A percentile compares a stretch with the other conserved stretches of the same genome.
Evolutionary conservation across 2,797 vertebrate genomes (phyloP).

Genomic region (Thripadectes ignobilis): DNA sequence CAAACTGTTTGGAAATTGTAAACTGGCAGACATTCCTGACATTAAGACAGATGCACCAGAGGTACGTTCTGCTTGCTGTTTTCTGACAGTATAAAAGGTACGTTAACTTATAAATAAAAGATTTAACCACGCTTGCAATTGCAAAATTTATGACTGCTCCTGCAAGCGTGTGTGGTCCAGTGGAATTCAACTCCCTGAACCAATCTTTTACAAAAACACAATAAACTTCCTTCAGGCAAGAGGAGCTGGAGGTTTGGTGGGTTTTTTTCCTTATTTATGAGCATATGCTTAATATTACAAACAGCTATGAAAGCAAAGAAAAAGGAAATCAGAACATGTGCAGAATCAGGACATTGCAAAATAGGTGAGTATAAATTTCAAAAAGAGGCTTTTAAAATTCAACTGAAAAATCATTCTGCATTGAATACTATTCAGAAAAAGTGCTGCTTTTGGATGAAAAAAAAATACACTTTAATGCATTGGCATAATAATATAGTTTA

Average conservation of each 20-base stretch:
- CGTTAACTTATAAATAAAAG: slow-evolving; percentile 17
- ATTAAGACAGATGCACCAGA: background rate
- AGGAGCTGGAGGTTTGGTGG: background rate
- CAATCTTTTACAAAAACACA: slow-evolving; percentile 18
- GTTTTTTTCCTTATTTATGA: slow-evolving; percentile 11
- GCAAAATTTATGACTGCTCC: slow-evolving; percentile 50
- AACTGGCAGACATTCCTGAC: background rate
- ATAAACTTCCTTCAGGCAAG: slow-evolving; percentile 21
- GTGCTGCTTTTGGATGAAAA: background rate
- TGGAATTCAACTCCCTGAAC: slow-evolving; percentile 21
- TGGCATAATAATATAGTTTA: background rate
- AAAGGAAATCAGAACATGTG: background rate
- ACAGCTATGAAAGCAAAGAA: background rate
- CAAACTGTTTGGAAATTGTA: background rate
- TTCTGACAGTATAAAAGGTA: slow-evolving; percentile 26
- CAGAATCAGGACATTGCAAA: background rate
- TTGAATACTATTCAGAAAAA: background rate
- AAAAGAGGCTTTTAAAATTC: background rate
- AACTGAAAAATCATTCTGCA: background rate
- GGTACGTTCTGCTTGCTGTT: background rate
- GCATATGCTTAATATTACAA: slow-evolving; percentile 36
- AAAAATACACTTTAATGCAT: background rate
- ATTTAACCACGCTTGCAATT: slow-evolving; percentile 2
- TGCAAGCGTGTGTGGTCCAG: background rate
- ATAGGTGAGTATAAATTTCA: background rate